A percentile compares a stretch with the other conserved stretches of the same genome.
These are phyloP conservation scores for Zenarchopterus dispar DNA, from an alignment of 2,797 vertebrate species.

Conservation along the genomic window DNA sequence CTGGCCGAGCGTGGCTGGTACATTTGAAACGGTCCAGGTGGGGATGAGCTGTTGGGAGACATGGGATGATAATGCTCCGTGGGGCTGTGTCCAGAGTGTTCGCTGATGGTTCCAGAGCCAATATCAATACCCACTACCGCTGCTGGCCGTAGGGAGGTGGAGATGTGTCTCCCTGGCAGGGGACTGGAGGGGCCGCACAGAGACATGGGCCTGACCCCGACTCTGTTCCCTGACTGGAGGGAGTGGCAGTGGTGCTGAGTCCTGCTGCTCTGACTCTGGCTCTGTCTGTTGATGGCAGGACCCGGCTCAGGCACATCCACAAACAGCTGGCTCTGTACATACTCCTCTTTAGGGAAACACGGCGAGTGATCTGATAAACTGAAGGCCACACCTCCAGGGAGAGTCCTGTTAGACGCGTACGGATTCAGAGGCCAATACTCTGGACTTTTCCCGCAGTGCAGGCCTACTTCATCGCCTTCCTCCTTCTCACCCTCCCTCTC, in stretches of 20 bases:
- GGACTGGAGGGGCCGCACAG: slow-evolving; percentile 89
- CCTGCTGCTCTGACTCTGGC: slow-evolving; percentile 87
- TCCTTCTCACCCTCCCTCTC: slow-evolving; percentile 71
- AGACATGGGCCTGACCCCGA: slow-evolving; percentile 75
- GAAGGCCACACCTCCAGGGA: slow-evolving; percentile 82
- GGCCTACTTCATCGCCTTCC: slow-evolving; percentile 73
- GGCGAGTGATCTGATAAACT: slow-evolving; percentile 57
- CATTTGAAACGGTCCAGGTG: slow-evolving; percentile 61
- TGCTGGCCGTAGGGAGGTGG: slow-evolving; percentile 74
- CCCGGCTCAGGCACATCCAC: slow-evolving; percentile 77
- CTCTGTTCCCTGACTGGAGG: slow-evolving; percentile 79
- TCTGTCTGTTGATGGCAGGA: slow-evolving; percentile 84
- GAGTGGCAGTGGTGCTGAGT: slow-evolving; percentile 90
- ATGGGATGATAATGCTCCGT: slow-evolving; percentile 65
- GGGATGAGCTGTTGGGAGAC: slow-evolving; percentile 74
- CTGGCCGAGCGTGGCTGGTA: slow-evolving; percentile 77
- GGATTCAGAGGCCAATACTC: slow-evolving; percentile 81
- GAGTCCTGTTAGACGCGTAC: slow-evolving; percentile 81
- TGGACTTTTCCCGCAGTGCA: slow-evolving; percentile 66
- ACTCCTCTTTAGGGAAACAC: slow-evolving; percentile 77
- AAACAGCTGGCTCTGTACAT: slow-evolving; percentile 75
- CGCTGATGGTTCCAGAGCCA: slow-evolving; percentile 49
- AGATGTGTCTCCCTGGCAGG: slow-evolving; percentile 80
- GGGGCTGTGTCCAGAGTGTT: slow-evolving; percentile 74
- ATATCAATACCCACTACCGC: slow-evolving; percentile 76